Percentiles rank a stretch among this genome's conserved stretches.
These are phyloP conservation scores for Anoura caudifer DNA, from an alignment of 2,113 vertebrate species.

Conservation along the genomic window DNA sequence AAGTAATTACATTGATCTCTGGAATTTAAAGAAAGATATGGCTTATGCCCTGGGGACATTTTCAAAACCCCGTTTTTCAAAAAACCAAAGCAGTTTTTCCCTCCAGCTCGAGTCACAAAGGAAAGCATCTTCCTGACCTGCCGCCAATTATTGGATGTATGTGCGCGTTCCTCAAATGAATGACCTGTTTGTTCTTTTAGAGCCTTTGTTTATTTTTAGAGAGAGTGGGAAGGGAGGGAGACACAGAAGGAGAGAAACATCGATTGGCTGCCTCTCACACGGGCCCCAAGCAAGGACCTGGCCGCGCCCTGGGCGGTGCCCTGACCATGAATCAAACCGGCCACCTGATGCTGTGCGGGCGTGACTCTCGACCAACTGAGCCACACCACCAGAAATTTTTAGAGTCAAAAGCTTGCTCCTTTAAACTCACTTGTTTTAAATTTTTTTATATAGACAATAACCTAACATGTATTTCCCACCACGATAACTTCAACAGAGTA, in stretches of 20 bases:
- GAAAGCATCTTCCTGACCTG: background rate
- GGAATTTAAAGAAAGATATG: conserved; percentile 54
- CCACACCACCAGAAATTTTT: background rate
- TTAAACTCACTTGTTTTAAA: background rate
- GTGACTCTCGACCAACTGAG: too few relatives aligned
- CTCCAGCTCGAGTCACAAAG: background rate
- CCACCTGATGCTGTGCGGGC: too few relatives aligned
- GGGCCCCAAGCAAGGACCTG: too few relatives aligned
- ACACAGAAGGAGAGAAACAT: too few relatives aligned
- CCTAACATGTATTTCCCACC: background rate
- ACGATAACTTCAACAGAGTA: background rate
- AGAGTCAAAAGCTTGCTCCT: background rate
- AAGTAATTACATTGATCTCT: conserved; percentile 67
- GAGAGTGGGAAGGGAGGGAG: too few relatives aligned
- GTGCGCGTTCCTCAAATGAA: too few relatives aligned
- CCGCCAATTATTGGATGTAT: background rate
- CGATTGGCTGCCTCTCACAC: too few relatives aligned
- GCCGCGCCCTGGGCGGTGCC: too few relatives aligned
- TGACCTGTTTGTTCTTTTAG: too few relatives aligned
- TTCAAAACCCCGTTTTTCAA: background rate
- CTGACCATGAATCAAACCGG: too few relatives aligned
- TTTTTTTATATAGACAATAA: background rate
- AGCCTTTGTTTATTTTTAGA: too few relatives aligned
- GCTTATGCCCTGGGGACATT: conserved; percentile 45
- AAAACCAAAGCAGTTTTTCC: background rate